Conservation (phyloP, 23 tunicate genomes). For the Clavelina lepadiformis region DNA sequence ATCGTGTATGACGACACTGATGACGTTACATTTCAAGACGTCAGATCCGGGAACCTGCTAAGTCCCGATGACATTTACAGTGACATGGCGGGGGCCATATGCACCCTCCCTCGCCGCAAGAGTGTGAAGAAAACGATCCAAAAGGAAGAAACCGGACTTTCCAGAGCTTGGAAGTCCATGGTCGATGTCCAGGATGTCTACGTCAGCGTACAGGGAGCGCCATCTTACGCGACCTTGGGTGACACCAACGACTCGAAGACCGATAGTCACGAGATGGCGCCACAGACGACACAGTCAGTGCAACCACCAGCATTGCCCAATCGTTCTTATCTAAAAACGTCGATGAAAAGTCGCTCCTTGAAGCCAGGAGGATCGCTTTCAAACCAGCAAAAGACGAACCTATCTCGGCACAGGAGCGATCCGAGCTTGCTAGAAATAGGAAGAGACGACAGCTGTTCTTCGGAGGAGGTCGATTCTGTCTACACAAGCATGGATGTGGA, state of each 20-base stretch:
- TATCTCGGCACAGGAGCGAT: slow-evolving; percentile 16
- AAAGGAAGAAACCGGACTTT: not conserved
- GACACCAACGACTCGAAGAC: too few relatives aligned
- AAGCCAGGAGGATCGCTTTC: not conserved
- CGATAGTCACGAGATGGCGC: not conserved
- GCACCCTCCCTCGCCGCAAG: too few relatives aligned
- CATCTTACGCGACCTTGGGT: too few relatives aligned
- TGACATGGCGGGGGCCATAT: not conserved
- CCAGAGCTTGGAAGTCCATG: slow-evolving; percentile 11
- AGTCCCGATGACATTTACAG: not conserved
- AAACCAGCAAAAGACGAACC: not conserved
- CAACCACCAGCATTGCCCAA: not conserved
- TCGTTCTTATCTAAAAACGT: not conserved
- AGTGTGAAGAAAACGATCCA: not conserved
- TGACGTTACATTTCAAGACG: too few relatives aligned
- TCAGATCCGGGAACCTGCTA: too few relatives aligned
- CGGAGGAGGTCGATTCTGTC: not conserved
- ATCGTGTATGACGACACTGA: slow-evolving; percentile 31
- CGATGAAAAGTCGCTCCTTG: too few relatives aligned
- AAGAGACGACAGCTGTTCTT: too few relatives aligned
- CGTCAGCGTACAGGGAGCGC: slow-evolving; percentile 6
- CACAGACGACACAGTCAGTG: not conserved
- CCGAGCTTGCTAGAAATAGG: not conserved
- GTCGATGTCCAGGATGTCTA: slow-evolving; percentile 28
- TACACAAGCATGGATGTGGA: slow-evolving; percentile 40